These are phyloP conservation scores for Drosophila subobscura DNA, from an alignment of 1,140 invertebrate species.

Conservation along the genomic window DNA sequence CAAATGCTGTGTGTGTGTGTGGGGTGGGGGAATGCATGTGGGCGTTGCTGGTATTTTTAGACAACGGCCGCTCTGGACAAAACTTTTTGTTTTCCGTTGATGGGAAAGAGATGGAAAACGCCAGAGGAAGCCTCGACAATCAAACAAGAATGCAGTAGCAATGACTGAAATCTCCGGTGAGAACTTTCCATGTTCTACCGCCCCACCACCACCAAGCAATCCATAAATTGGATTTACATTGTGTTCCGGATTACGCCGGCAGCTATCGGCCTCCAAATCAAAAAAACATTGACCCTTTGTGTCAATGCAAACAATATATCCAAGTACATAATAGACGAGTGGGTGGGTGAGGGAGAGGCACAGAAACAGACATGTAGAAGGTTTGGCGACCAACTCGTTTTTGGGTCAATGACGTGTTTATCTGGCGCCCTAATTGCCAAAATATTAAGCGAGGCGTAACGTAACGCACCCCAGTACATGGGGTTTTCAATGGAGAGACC, in stretches of 20 bases:
- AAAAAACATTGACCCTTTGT: constrained; percentile 71
- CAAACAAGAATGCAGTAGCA: constrained; percentile 17
- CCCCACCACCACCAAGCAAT: constrained; percentile 14
- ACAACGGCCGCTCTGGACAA: constrained; percentile 38
- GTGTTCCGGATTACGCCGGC: not conserved
- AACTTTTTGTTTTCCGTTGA: constrained; percentile 40
- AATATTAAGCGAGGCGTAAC: constrained; percentile 51
- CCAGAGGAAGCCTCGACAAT: constrained; percentile 26
- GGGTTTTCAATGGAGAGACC: not conserved
- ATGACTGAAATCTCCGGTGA: constrained; percentile 37
- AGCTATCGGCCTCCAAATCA: constrained; percentile 44
- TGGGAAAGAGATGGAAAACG: too few relatives aligned
- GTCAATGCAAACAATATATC: constrained; percentile 22
- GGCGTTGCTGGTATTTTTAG: constrained; percentile 45
- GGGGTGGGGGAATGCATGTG: constrained; percentile 34
- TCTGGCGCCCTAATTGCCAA: constrained; percentile 54
- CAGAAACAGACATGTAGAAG: too few relatives aligned
- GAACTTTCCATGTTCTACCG: not conserved
- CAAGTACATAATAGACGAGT: constrained; percentile 8
- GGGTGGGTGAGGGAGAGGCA: constrained; percentile 10
- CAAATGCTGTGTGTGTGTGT: constrained; percentile 1
- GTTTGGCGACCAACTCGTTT: constrained; percentile 44
- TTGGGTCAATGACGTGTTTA: constrained; percentile 70
- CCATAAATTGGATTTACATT: constrained; percentile 45
- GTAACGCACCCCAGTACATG: constrained; percentile 31